Conservation (phyloP, 2,888 invertebrate species). For the Tuberolachnus salignus region DNA sequence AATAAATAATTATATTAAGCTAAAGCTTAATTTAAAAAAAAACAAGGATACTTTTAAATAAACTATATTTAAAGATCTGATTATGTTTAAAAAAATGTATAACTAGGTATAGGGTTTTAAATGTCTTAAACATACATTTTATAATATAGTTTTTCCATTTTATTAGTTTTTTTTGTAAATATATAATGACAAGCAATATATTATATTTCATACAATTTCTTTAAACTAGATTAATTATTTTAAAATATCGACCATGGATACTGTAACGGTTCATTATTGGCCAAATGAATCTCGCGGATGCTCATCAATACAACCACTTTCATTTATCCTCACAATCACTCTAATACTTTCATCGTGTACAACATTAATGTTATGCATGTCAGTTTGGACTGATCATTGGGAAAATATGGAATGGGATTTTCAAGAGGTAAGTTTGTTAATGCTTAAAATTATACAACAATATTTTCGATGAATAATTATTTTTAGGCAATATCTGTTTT, state of each 20-base stretch:
- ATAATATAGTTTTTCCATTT: no score
- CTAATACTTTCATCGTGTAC: conserved; percentile 70
- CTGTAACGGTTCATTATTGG: conserved; percentile 53
- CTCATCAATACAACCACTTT: conserved; percentile 67
- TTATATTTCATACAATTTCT: not conserved
- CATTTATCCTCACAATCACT: conserved; percentile 63
- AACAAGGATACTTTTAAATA: no score
- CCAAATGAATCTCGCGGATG: conserved; percentile 21
- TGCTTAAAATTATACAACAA: not conserved
- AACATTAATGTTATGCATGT: conserved; percentile 80
- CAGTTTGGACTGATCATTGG: conserved; percentile 91
- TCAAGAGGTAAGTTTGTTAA: conserved; percentile 38
- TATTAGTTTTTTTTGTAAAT: no score
- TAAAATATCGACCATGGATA: conserved; percentile 41
- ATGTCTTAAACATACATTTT: no score
- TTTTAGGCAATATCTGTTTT: conserved; percentile 30
- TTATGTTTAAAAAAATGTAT: no score
- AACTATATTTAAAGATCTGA: no score
- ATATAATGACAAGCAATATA: not conserved
- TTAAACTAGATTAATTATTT: not conserved
- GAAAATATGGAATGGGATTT: conserved; percentile 78
- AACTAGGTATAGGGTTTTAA: no score
- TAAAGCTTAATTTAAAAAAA: no score
- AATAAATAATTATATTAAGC: no score
- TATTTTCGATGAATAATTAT: not conserved